Base-by-base conservation (phyloP, 2,113 vertebrate species). In the Lophura nycthemera region DNA sequence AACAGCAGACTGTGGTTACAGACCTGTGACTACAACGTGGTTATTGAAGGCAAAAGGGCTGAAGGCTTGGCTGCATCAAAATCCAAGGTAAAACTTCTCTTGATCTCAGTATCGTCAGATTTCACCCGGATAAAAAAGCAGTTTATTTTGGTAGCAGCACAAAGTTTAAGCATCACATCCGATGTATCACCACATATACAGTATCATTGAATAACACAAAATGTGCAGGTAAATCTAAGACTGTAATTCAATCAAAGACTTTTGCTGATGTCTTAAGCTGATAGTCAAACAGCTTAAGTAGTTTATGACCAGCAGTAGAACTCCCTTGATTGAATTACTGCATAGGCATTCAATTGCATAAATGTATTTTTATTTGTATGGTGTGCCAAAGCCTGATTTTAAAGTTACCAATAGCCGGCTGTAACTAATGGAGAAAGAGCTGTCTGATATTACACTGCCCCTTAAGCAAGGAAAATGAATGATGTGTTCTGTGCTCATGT, bases 281-380 rank as follows among this genome's bases (percentile, higher is more conserved):
- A 80, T 91, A 95, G 88, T 92, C 75, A 34, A 86, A 74, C 47
- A 88, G 75, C 34, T 95, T 89, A 93, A 93, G 83, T 56, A 72
- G 83, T 95, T 96, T 83, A 93, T 92, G 94, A 95, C 38, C 27
- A 13, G 73, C 43, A 45, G 82, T 63, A 88, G 94, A 94, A 86
- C 52, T 87, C 92, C 87, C 70, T 92, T 90, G 88, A 92, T 88
- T 93, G 90, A 94, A 93, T 89, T 95, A 95, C 90, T 91, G 67
- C 82, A 47, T 50, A 79, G 90, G 74, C 94, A 95, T 90, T 96
- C 94, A 95, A 84, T 95, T 96, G 91, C 83, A 66, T 47, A 92
- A 91, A 60, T 90, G 88, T 85, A 80, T 95, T 95, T 92, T 93
- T 92, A 93, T 93, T 95, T 91, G 90, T 89, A 95, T 78, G 65